Evolutionary conservation across 2,113 vertebrate species (phyloP), one percentile per base, ranked within the genome.

Genomic region (Rhinoderma darwinii): DNA sequence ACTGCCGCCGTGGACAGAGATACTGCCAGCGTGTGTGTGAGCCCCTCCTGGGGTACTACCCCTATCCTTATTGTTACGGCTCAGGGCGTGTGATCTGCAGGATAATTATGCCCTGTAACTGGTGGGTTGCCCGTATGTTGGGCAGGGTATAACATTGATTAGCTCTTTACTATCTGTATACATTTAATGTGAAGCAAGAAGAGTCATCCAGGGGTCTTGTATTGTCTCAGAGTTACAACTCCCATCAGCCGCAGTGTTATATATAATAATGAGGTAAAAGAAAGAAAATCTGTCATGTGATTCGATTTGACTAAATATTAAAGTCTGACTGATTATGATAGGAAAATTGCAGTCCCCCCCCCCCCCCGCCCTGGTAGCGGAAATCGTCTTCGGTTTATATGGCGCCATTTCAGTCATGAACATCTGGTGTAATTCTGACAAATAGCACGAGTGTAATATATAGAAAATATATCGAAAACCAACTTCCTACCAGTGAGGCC

Each of bases 61-160:
- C 96, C 0, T 98, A 97, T 92, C 97, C 97, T 0, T 99, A 99
- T 93, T 98, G 96, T 93, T 98, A 99, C 94, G 96, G 96, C 92
- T 97, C 97, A 30, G 97, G 98, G 14, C 91, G 96, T 27, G 97
- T 97, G 89, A 97, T 99, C 92, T 99, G 97, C 92, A 95, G 97
- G 30, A 89, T 98, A 84, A 96, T 99, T 90, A 99, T 99, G 98
- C 98, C 97, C 39, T 99, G 98, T 94, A 98, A 98, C 93, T 99
- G 97, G 97, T 99, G 98, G 97, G 96, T 99, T 2, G 97, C 97
- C 0, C 94, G 97, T 54, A 99, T 99, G 97, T 93, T 99, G 89
- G 97, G 97, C 79, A 92, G 97, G 84, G 92, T 99, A 90, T 99
- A 94, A 93, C 61, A 51, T 25, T 14, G 4, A 20, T 6, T 8